Evolutionary conservation across 1,140 invertebrate species (phyloP).

Genomic region (Bombus cullumanus): DNA sequence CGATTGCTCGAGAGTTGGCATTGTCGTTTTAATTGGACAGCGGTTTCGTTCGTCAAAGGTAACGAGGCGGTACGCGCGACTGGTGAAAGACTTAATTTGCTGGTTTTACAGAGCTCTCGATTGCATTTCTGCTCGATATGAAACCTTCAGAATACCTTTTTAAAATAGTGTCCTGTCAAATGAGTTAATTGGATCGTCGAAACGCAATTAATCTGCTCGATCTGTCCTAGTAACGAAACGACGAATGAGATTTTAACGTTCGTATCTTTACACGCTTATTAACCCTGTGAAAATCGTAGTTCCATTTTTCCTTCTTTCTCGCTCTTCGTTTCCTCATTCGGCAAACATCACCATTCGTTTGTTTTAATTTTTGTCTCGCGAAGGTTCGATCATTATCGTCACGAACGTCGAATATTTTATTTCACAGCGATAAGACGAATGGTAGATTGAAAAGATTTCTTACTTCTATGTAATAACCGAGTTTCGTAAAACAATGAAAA

Average conservation of each 20-base stretch:
- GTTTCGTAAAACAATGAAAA: background rate
- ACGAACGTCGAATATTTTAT: background rate
- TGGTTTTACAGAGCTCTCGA: background rate
- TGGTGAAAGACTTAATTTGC: background rate
- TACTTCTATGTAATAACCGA: background rate
- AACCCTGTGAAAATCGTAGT: background rate
- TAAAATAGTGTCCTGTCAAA: background rate
- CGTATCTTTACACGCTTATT: background rate
- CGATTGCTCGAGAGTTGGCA: background rate
- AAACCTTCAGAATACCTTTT: background rate
- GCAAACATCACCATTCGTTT: background rate
- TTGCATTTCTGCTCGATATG: background rate
- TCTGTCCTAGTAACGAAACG: background rate
- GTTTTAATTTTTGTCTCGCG: background rate
- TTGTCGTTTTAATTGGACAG: conserved; percentile 51
- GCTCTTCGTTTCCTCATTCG: background rate
- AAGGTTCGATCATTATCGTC: background rate
- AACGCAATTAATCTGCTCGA: background rate
- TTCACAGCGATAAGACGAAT: background rate
- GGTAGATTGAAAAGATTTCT: background rate
- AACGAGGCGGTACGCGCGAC: conserved; percentile 7
- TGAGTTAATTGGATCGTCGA: background rate
- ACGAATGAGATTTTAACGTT: background rate
- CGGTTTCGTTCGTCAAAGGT: conserved; percentile 33
- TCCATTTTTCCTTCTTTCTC: background rate